A percentile compares a stretch with the other conserved stretches of the same genome.
Evolutionary conservation across 2,113 vertebrate species (phyloP).

Genomic region (Hypocryptadius cinnamomeus): DNA sequence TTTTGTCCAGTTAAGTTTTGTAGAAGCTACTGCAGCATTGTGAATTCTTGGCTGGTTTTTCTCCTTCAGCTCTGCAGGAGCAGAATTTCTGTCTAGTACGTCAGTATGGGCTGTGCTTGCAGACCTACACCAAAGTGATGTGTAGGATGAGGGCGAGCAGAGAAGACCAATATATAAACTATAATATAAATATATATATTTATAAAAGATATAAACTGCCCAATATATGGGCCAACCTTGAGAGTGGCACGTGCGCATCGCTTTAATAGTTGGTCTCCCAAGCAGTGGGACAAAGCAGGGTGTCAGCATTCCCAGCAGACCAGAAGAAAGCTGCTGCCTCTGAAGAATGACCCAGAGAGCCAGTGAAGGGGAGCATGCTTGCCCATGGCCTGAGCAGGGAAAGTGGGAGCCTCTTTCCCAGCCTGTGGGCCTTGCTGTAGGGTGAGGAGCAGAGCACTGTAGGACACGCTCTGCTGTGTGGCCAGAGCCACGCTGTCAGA

Average conservation of each 20-base stretch:
- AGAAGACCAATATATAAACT: not conserved
- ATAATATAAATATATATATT: not conserved
- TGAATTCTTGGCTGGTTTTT: not conserved
- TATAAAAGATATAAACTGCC: not conserved
- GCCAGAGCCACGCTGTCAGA: not conserved
- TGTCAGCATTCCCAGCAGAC: not conserved
- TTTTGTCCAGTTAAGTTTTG: not conserved
- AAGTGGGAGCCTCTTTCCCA: not conserved
- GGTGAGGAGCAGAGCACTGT: not conserved
- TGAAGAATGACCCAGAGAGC: not conserved
- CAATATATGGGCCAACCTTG: accelerated
- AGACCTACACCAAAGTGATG: not conserved
- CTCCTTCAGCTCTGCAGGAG: not conserved
- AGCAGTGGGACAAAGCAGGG: not conserved
- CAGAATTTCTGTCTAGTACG: not conserved
- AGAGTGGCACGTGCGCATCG: accelerated
- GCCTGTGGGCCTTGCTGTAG: not conserved
- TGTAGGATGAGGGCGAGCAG: not conserved
- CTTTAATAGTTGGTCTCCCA: not conserved
- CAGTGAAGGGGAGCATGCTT: not conserved
- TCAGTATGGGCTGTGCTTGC: not conserved
- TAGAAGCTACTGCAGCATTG: not conserved
- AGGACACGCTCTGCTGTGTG: not conserved
- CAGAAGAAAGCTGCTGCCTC: not conserved
- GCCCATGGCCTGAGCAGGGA: too few species aligned